Conservation (phyloP, 1,140 invertebrate genomes). For the Pachypsylla venusta region DNA sequence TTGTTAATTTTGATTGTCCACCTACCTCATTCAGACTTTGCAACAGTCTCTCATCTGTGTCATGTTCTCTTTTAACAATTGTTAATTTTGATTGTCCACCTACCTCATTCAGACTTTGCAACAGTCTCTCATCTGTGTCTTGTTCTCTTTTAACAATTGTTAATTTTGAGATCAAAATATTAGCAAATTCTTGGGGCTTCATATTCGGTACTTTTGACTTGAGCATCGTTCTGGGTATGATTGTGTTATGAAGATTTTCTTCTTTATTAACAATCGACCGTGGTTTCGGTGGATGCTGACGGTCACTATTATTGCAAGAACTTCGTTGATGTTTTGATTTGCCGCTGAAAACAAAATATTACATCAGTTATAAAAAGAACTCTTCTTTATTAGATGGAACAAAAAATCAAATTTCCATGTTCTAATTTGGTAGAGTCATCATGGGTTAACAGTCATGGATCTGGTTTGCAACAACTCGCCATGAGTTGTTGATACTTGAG, state of each 20-base stretch:
- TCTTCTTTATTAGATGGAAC: too few species aligned
- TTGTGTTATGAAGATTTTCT: slow-evolving; percentile 1
- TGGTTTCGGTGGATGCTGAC: neutral
- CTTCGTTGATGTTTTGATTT: too few species aligned
- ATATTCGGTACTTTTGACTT: neutral
- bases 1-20: neutral
- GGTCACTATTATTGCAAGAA: too few species aligned
- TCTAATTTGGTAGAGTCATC: too few species aligned
- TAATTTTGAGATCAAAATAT: neutral
- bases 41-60: slow-evolving; percentile 4
- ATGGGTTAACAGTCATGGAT: too few species aligned
- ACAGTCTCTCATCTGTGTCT: slow-evolving; percentile 7
- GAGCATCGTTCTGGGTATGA: neutral
- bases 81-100: neutral
- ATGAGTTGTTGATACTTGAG: too few species aligned
- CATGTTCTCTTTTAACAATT: neutral
- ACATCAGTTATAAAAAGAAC: too few species aligned
- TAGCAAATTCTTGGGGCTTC: neutral
- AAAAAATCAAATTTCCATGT: too few species aligned
- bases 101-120: neutral
- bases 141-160: neutral
- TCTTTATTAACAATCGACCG: neutral
- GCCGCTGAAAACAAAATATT: too few species aligned
- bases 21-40: neutral
- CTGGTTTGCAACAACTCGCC: too few species aligned